Conservation (phyloP, 2,113 vertebrate genomes). For the Psephotus haematonotus region DNA sequence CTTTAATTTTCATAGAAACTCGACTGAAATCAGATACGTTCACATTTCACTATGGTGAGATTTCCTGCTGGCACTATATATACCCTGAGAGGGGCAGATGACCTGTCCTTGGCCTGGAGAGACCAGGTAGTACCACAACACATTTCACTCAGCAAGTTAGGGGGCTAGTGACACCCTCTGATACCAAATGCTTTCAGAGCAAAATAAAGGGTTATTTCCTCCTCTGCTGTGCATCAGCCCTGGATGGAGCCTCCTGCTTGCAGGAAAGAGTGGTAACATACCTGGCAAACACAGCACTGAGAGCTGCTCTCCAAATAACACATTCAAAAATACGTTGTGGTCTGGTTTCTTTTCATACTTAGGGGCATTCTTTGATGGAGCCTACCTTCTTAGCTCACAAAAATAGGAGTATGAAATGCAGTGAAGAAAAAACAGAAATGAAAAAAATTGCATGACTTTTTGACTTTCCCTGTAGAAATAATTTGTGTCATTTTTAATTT, state of each 20-base stretch:
- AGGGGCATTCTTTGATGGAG: background rate
- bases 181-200: background rate
- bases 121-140: background rate
- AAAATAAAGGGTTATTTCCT: background rate
- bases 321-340: background rate
- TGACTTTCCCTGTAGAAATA: background rate
- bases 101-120: fast-evolving
- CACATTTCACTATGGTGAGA: fast-evolving
- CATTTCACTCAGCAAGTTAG: fast-evolving
- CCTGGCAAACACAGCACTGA: fast-evolving
- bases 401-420: background rate
- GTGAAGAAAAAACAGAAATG: background rate
- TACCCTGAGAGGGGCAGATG: background rate
- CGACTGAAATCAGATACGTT: background rate
- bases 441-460: background rate
- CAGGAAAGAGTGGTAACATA: background rate
- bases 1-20: background rate
- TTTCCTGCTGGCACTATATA: background rate
- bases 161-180: background rate
- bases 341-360: background rate
- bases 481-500: background rate
- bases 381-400: background rate
- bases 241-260: background rate
- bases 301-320: background rate
- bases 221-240: background rate